Base-by-base conservation (phyloP, 2,797 vertebrate genomes). In the Columba guinea region DNA sequence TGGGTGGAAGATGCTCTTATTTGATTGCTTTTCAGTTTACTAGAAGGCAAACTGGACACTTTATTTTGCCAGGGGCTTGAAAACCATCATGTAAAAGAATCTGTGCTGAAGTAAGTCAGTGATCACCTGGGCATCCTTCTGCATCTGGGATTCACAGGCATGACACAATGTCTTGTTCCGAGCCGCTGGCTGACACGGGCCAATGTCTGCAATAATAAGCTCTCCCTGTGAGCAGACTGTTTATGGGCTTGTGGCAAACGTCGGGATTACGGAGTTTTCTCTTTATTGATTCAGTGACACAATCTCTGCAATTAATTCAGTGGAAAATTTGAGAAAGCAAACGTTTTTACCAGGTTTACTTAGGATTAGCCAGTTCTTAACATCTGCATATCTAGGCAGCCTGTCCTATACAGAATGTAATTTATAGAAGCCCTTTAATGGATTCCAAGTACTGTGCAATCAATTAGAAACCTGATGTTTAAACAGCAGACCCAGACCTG, bases 401-500 rank as follows among this genome's bases (percentile, higher is more conserved):
- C 86, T 71, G 59, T 68, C 46, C 90, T 71, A 35, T 34, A n/a
- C 39, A 71, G 86, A 77, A 9, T 46, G 87, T 74, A 44, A 48
- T 91, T 95, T 91, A 30, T 58, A 84, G 94, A 8, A 67, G 48
- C 14, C 19, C 52, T 84, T 51, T 51, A 26, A 60, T 46, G 78
- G 63, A 39, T 88, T 76, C 89, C 84, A 67, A 93, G 92, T 64
- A 3, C 84, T 93, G 92, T 89, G 82, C 89, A 95, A 93, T 92
- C 91, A 86, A 22, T 95, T 71, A 93, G 82, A 89, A 90, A 17
- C 67, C 68, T 44, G 79, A 77, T 71, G 77, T 92, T 67, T 92
- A 82, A 86, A 64, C 11, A 92, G 48, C 88, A 85, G 87, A 81
- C 26, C 68, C 51, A 41, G 92, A 74, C 35, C 52, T 81, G 44